Conservation (phyloP, 2,113 vertebrate genomes). For the Eudyptes chrysolophus region DNA sequence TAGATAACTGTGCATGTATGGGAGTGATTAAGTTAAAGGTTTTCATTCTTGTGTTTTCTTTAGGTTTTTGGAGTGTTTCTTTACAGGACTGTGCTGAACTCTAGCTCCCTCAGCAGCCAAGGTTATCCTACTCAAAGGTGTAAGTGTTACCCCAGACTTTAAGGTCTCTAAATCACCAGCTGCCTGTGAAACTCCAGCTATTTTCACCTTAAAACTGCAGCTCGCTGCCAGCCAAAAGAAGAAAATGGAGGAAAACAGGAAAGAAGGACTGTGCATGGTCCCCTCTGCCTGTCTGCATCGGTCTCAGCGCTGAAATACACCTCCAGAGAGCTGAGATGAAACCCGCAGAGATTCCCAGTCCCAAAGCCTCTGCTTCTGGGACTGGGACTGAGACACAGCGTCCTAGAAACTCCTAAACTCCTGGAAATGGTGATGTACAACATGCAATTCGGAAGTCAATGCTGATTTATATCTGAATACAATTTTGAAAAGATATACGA, state of each 20-base stretch:
- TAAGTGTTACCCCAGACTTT: background rate
- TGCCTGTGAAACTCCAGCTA: background rate
- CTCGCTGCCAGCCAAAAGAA: background rate
- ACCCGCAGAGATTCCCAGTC: background rate
- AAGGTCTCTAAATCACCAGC: background rate
- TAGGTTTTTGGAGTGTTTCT: background rate
- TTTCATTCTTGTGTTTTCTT: background rate
- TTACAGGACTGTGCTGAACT: background rate
- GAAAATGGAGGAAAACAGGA: background rate
- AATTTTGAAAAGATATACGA: background rate
- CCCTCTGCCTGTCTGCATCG: background rate
- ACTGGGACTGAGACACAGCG: accelerated
- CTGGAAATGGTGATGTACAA: background rate
- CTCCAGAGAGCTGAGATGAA: background rate
- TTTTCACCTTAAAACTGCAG: background rate
- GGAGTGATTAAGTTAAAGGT: background rate
- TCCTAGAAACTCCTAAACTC: background rate
- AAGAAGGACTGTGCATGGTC: background rate
- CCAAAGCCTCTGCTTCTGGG: background rate
- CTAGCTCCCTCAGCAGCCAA: background rate
- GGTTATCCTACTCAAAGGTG: background rate
- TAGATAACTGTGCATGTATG: too few relatives aligned
- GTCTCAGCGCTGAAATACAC: background rate
- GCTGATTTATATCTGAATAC: too few relatives aligned
- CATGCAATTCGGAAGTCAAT: background rate